Evolutionary conservation across 2,113 vertebrate genomes (phyloP).

Genomic region (Cavia porcellus): DNA sequence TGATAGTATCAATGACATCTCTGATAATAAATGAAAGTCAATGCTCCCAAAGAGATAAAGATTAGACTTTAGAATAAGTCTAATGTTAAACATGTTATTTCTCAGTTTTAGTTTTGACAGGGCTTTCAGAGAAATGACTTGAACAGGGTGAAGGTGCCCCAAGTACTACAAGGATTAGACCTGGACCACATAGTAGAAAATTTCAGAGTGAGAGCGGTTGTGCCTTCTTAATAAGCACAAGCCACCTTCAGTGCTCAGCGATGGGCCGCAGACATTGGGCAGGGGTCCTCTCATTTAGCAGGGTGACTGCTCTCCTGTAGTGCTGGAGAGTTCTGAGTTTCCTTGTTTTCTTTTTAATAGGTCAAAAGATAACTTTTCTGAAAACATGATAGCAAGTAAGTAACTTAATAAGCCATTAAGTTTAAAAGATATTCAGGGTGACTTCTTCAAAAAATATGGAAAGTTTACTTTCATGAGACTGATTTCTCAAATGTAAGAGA

Average conservation of each 20-base stretch:
- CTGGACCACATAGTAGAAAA: background rate
- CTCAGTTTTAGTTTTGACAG: background rate
- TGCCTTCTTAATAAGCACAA: background rate
- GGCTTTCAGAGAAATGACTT: background rate
- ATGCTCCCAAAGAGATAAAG: background rate
- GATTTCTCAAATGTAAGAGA: background rate
- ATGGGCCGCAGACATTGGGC: background rate
- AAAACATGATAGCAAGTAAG: background rate
- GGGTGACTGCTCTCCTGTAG: background rate
- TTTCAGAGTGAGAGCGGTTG: background rate
- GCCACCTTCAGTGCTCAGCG: background rate
- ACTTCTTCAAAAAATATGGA: background rate
- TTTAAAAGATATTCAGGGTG: background rate
- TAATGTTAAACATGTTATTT: background rate
- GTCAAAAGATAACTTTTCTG: background rate
- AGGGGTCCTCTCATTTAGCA: background rate
- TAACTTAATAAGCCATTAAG: background rate
- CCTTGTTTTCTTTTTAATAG: background rate
- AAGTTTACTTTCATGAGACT: background rate
- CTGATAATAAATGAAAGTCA: background rate
- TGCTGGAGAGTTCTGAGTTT: background rate
- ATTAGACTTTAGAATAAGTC: background rate
- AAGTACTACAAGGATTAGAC: background rate
- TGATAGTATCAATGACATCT: background rate
- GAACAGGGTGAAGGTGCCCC: background rate